Percentiles rank a stretch among this genome's conserved stretches.
These are phyloP conservation scores for Psylliodes chrysocephalus DNA, from an alignment of 2,888 invertebrate species.

Conservation along the genomic window DNA sequence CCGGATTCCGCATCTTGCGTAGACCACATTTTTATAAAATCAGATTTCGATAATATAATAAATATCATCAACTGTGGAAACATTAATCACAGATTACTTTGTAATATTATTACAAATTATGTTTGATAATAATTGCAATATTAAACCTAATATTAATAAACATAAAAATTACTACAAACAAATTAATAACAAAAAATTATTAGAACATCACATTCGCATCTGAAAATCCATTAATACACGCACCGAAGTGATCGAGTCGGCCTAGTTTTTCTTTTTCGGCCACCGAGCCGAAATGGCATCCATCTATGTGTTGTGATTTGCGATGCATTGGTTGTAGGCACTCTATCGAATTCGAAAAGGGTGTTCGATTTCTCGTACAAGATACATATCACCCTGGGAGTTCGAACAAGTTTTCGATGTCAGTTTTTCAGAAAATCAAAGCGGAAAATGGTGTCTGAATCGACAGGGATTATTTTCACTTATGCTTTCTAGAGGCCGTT, in stretches of 20 bases:
- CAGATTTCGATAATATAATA: too few relatives aligned
- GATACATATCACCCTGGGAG: conserved; percentile 7
- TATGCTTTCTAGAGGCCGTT: neutral
- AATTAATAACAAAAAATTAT: too few relatives aligned
- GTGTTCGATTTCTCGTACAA: conserved; percentile 2
- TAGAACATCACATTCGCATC: neutral
- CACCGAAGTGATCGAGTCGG: neutral
- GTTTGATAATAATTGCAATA: too few relatives aligned
- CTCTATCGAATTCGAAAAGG: conserved; percentile 8
- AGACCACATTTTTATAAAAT: too few relatives aligned
- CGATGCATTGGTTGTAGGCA: conserved; percentile 5
- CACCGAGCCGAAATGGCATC: neutral
- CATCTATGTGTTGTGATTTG: neutral
- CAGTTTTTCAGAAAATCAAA: conserved; percentile 45
- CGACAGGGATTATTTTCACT: conserved; percentile 40
- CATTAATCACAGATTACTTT: too few relatives aligned
- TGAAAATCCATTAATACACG: conserved; percentile 1
- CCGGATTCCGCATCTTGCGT: too few relatives aligned
- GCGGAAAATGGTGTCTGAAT: conserved; percentile 45
- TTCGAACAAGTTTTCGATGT: conserved; percentile 21
- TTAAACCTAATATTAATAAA: too few relatives aligned
- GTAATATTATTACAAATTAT: too few relatives aligned
- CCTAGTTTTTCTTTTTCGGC: neutral
- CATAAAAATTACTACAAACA: too few relatives aligned
- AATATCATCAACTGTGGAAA: too few relatives aligned